A percentile compares a stretch with the other conserved stretches of the same genome.
These are phyloP conservation scores for Lepidothrix coronata DNA, from an alignment of 2,113 vertebrate species.

Conservation along the genomic window DNA sequence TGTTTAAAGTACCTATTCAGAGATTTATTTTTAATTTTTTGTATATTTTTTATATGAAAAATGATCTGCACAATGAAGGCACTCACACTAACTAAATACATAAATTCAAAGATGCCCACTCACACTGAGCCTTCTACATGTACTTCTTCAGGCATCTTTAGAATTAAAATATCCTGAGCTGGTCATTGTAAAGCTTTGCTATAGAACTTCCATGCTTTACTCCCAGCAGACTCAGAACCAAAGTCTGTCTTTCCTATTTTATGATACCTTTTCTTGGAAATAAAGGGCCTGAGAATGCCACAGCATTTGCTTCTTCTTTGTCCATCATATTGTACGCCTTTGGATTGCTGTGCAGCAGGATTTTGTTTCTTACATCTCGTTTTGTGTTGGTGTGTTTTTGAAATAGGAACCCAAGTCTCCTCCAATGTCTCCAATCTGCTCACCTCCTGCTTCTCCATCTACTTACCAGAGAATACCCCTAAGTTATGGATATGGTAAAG, in stretches of 20 bases:
- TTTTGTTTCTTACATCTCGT: not conserved
- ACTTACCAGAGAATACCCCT: constrained; percentile 77
- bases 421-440: constrained; percentile 78
- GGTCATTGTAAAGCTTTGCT: not conserved
- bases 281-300: not conserved
- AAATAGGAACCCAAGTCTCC: constrained; percentile 85
- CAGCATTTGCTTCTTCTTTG: not conserved
- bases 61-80: not conserved
- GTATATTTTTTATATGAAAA: not conserved
- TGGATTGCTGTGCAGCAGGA: not conserved
- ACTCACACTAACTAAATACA: not conserved
- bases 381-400: constrained; percentile 52
- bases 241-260: not conserved
- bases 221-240: not conserved
- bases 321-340: not conserved
- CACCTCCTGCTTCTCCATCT: constrained; percentile 84
- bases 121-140: not conserved
- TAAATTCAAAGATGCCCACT: not conserved
- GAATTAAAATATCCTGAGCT: not conserved
- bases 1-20: not conserved
- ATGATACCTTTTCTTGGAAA: not conserved
- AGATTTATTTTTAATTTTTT: not conserved
- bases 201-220: not conserved
- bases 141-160: not conserved
- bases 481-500: constrained; percentile 76